Conservation (phyloP, 2,113 vertebrate species). For the Prionailurus viverrinus region DNA sequence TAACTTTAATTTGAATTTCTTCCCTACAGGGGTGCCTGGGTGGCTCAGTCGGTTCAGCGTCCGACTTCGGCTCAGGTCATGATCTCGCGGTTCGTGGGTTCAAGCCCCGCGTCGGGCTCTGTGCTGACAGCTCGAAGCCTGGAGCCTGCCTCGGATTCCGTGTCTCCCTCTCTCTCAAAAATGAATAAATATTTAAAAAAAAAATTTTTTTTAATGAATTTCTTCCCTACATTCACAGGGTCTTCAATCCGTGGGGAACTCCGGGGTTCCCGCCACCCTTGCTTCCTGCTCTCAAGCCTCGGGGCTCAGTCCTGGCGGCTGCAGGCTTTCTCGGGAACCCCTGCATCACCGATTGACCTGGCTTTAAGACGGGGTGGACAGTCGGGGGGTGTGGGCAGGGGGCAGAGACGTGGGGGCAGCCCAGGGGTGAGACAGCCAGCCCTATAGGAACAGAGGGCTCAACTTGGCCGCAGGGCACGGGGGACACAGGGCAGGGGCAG, state of each 20-base stretch:
- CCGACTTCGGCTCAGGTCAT: too few relatives aligned
- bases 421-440: background rate
- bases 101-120: too few relatives aligned
- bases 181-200: too few relatives aligned
- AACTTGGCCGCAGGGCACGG: accelerated
- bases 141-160: too few relatives aligned
- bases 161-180: too few relatives aligned
- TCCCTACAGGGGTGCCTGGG: too few relatives aligned
- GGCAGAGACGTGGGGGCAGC: background rate
- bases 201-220: background rate
- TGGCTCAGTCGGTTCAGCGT: too few relatives aligned
- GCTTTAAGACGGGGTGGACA: background rate
- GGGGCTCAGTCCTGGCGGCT: accelerated
- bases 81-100: too few relatives aligned
- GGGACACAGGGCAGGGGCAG: accelerated
- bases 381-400: accelerated
- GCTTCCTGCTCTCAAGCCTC: background rate
- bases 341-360: background rate
- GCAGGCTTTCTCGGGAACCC: background rate
- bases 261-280: accelerated
- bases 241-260: background rate
- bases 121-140: too few relatives aligned
- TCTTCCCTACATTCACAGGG: accelerated
- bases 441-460: background rate
- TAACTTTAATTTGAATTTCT: background rate